Evolutionary conservation across 2,888 invertebrate genomes (phyloP).

Genomic region (Noctua pronuba): DNA sequence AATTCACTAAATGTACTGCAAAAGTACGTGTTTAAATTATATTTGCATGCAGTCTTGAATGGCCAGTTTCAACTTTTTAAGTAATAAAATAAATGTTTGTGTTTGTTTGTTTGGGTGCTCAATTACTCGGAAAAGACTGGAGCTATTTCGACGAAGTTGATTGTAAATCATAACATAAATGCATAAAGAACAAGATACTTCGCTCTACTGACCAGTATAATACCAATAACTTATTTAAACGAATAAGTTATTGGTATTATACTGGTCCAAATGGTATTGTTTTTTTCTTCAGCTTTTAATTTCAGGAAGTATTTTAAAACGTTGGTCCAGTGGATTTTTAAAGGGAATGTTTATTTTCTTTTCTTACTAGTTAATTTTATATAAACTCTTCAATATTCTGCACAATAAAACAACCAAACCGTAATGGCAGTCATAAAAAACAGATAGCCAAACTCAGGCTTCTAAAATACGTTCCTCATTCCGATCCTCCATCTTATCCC

Average conservation of each 20-base stretch:
- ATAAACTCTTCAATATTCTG: not conserved
- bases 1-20: constrained; percentile 57
- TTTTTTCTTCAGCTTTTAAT: not conserved
- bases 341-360: not conserved
- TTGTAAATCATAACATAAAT: constrained; percentile 30
- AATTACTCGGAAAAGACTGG: constrained; percentile 57
- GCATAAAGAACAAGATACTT: constrained; percentile 10
- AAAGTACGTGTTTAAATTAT: constrained; percentile 55
- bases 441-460: constrained; percentile 1
- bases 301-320: not conserved
- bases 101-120: constrained; percentile 52
- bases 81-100: constrained; percentile 38
- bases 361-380: not conserved
- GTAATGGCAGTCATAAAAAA: constrained; percentile 14
- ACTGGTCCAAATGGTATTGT: not conserved
- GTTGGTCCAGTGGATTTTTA: not conserved
- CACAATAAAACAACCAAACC: not conserved
- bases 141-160: constrained; percentile 49
- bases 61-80: constrained; percentile 43
- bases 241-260: not conserved
- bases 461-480: constrained; percentile 17
- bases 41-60: constrained; percentile 51
- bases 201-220: too few relatives aligned
- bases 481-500: constrained; percentile 3
- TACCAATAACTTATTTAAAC: too few relatives aligned